Evolutionary conservation across 2,113 vertebrate species (phyloP), one percentile per base, ranked within the genome.

Genomic region (Gobius niger): DNA sequence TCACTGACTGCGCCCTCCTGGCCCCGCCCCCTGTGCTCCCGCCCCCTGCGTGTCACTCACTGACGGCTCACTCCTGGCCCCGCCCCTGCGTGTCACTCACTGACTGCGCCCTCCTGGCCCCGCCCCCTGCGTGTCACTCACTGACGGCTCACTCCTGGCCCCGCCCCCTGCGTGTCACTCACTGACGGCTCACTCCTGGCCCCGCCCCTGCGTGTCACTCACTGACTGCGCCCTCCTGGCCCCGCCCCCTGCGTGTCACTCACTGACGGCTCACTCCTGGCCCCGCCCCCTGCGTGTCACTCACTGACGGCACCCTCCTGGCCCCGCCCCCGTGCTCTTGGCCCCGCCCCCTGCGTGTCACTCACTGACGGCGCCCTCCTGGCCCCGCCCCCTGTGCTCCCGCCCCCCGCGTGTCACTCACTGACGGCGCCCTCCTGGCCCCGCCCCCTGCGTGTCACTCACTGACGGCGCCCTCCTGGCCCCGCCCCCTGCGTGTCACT

Each of bases 361-460:
- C 92, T 83, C 53, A 93, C 93, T 64, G 47, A 82, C 61, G 1
- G 44, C 5, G 14, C 57, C 73, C 0, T 16, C 57, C 42, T 19
- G 24, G 3, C 24, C 24, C 24, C 24, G 1, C 24, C 24, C 2
- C 24, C 24, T 34, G 24, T 34, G 2, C 24, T 34, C 24, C 24
- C 24, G 24, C 24, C 24, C 24, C 9, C 16, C 5, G 5, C 10
- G 52, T 42, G 41, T 1, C 9, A 42, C 92, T 83, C 53, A 93
- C 93, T 64, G 47, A 82, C 61, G 1, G 44, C 5, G 14, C 57
- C 73, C 0, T 16, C 57, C 42, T 19, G 24, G 3, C 24, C 24
- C 24, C 24, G 1, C 24, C 24, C 2, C 24, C 24, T 34, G 24
- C n/a, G n/a, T n/a, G n/a, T n/a, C n/a, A n/a, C n/a, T n/a, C n/a